Base-by-base conservation (phyloP, 1,140 invertebrate species). In the Pseudomyrmex sp. region DNA sequence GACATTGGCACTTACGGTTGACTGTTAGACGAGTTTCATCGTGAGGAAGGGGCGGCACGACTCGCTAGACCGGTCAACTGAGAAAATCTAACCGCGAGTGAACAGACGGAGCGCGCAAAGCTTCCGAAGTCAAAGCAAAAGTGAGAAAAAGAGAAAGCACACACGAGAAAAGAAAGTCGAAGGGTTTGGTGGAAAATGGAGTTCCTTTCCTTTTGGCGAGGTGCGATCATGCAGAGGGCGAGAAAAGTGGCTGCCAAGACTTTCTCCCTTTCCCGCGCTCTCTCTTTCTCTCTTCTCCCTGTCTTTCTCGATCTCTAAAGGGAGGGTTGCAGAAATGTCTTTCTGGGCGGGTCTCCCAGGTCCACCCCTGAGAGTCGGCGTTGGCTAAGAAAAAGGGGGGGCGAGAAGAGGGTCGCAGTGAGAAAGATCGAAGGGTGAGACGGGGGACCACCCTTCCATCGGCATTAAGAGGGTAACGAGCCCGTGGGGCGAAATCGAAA, bases 401-500 rank as follows among this genome's bases (percentile, higher is more conserved):
- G 56, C 54, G 59, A 85, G 84, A 85, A 88, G 70, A 82, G 77
- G 72, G 70, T 13, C 50, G 58, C 68, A 65, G 52, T 72, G 66
- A 59, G 82, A 87, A 83, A 82, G 76, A 80, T 72, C 54, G 66
- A 10, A 87, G 85, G 79, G 88, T 85, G 85, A 82, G 56, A 82
- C 69, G 85, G 66, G 82, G 70, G 13, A 52, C 88, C 87, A 90
- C 86, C 90, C 89, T 90, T 88, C 83, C 82, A 85, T 83, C 77
- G 76, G 61, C 82, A 84, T 91, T 85, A 84, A 87, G 89, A 91
- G 91, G 86, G 91, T 91, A 91, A 92, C 91, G 88, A 91, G 91
- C 86, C 90, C 76, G 84, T 88, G 86, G 88, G 91, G 90, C 74
- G 88, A 92, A 92, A 92, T 92, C 91, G 90, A 92, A 92, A 91